Percentiles rank a stretch among this genome's conserved stretches.
phyloP scores from a whole-genome alignment of 2,113 vertebrate genomes.

The Pristiophorus japonicus region DNA sequence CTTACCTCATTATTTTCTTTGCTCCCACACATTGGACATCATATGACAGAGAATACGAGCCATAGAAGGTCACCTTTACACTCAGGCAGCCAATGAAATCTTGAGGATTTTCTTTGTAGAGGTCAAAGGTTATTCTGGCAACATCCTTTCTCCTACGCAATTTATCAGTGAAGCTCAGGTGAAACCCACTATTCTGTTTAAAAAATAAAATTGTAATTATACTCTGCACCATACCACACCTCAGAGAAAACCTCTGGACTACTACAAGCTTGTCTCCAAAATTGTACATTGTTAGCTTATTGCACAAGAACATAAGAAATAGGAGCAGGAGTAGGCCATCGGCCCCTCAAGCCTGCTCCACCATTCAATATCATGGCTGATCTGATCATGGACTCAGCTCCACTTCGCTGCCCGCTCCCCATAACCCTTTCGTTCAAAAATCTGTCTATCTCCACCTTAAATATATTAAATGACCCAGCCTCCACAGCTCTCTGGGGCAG shows the following conservation, averaged over 20 bases:
- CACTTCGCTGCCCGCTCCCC: no score
- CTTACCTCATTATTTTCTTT: slow-evolving; percentile 66
- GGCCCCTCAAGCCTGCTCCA: no score
- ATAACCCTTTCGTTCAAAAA: no score
- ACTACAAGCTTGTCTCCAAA: neutral
- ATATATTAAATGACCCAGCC: no score
- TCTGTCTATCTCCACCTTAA: no score
- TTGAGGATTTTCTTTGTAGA: slow-evolving; percentile 80
- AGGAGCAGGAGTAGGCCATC: no score
- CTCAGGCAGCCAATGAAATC: slow-evolving; percentile 88
- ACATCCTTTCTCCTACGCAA: slow-evolving; percentile 70
- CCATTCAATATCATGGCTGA: no score
- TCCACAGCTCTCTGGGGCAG: no score
- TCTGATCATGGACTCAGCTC: no score
- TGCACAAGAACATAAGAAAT: no score
- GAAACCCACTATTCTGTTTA: slow-evolving; percentile 46
- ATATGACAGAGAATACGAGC: slow-evolving; percentile 80
- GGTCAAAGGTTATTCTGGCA: slow-evolving; percentile 77
- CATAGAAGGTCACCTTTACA: slow-evolving; percentile 81
- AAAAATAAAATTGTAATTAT: neutral
- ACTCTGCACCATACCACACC: no score
- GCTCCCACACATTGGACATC: slow-evolving; percentile 77
- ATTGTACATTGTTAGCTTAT: neutral
- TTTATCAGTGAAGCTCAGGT: slow-evolving; percentile 48
- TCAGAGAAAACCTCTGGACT: no score